Evolutionary conservation across 2,888 invertebrate genomes (phyloP), one percentile per base, ranked within the genome.

Genomic region (Molorchus minor): DNA sequence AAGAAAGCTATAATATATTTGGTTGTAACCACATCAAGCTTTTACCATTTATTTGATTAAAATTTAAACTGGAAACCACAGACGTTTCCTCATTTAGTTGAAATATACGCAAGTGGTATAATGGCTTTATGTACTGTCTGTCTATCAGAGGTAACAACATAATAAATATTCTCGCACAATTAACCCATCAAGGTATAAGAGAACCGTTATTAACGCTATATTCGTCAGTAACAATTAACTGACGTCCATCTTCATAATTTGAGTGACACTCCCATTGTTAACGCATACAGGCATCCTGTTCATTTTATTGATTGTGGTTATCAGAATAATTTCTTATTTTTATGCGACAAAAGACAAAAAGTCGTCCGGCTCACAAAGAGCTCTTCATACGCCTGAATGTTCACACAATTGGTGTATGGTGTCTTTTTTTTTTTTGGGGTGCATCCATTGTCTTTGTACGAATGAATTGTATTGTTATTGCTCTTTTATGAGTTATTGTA

Each of bases 141-240:
- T 20, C 21, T 41, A 41, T 3, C 12, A 1, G 17, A 41, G 41
- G 41, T 21, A 41, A 33, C 20, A 41, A 12, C 20, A 41, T 20
- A 41, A 41, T 43, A 43, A 43, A 19, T 35, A 47, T 47, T 3
- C 35, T 13, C n/a, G 10, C 35, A 35, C 46, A 33, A 19, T 33
- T 19, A 47, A 35, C 46, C 19, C 20, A 33, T 35, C 19, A 35
- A 35, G 52, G 44, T 58, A 56, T 59, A 59, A 45, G 61, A 56
- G 60, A 64, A 66, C 62, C 65, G 60, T 66, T 66, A 61, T 66
- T 66, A 61, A 65, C 60, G 60, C 62, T 65, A 63, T 66, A 68
- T 61, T 61, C 68, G 62, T 62, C 61, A 64, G 65, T 59, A 65
- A 38, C 49, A 38, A 49, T 49, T 49, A 49, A 61, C 62, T 62